Evolutionary conservation across 2,888 invertebrate species (phyloP), one percentile per base, ranked within the genome.

Genomic region (Lepidochrysops patricia): DNA sequence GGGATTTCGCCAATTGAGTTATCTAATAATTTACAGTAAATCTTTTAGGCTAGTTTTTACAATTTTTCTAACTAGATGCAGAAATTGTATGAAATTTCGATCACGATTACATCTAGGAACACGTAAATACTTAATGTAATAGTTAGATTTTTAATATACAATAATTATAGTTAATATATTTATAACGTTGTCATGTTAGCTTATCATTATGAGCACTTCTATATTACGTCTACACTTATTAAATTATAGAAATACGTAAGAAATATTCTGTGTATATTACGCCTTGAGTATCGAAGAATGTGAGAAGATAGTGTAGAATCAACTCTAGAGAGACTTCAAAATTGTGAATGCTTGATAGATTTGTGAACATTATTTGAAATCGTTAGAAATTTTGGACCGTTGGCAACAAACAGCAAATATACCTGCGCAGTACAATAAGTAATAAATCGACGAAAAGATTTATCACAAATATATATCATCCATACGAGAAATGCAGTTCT

Each of bases 41-140:
- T 56, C 61, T 58, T 59, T 49, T 43, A 63, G 62, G 27, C 19
- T 60, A 59, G 57, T 56, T 64, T 65, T 63, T 68, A 68, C 67
- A 68, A 66, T 63, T 64, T 63, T 57, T 62, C 62, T 66, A 62
- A 35, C 65, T 65, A 65, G 60, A 35, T 61, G 61, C 60, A 61
- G 58, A 61, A 60, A 54, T 60, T 60, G 54, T 56, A 37, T 58
- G 43, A 60, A 27, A 50, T 37, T 50, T 50, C 57, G 9, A 64
- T 63, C 64, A 68, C 65, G 66, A 64, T 62, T 66, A 67, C 58
- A 64, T 62, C 67, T 68, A 70, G 67, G 69, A 69, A 69, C 69
- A 63, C 62, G 60, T 65, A 60, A 29, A 54, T 54, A 54, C 32
- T 54, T 62, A 61, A 62, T 61, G 58, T 58, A 57, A 59, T 63